Percentiles rank a stretch among this genome's conserved stretches.
Evolutionary conservation across 2,797 vertebrate species (phyloP).

Genomic region (Phataginus tetradactyla): DNA sequence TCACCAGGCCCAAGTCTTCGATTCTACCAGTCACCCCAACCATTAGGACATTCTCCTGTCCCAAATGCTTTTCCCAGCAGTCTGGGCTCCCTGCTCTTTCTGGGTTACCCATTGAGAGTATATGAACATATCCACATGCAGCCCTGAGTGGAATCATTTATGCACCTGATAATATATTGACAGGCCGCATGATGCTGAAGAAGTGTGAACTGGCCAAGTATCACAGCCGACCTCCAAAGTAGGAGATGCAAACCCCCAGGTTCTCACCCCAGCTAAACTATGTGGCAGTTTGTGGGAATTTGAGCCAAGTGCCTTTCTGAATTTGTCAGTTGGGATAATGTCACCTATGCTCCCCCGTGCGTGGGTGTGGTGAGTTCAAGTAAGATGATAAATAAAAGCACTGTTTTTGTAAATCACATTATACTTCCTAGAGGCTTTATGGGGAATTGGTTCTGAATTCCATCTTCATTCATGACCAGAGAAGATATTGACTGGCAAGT

Average conservation of each 20-base stretch:
- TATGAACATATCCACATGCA: neutral
- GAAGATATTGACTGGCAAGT: slow-evolving; percentile 26
- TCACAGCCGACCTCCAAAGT: neutral
- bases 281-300: neutral
- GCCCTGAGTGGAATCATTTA: neutral
- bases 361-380: neutral
- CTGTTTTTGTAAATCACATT: neutral
- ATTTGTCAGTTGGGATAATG: neutral
- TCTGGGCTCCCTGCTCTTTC: neutral
- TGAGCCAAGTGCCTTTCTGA: slow-evolving; percentile 1
- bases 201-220: slow-evolving; percentile 19
- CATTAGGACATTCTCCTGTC: neutral
- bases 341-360: neutral
- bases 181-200: neutral
- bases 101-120: neutral
- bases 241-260: neutral
- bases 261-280: slow-evolving; percentile 23
- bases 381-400: neutral
- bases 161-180: neutral
- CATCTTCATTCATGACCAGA: slow-evolving; percentile 37
- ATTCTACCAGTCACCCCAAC: neutral
- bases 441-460: slow-evolving; percentile 5
- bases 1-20: neutral
- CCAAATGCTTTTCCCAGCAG: neutral
- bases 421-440: neutral